Percentiles rank a stretch among this genome's conserved stretches.
Evolutionary conservation across 2,113 vertebrate species (phyloP).

Genomic region (Hemichromis elongatus): DNA sequence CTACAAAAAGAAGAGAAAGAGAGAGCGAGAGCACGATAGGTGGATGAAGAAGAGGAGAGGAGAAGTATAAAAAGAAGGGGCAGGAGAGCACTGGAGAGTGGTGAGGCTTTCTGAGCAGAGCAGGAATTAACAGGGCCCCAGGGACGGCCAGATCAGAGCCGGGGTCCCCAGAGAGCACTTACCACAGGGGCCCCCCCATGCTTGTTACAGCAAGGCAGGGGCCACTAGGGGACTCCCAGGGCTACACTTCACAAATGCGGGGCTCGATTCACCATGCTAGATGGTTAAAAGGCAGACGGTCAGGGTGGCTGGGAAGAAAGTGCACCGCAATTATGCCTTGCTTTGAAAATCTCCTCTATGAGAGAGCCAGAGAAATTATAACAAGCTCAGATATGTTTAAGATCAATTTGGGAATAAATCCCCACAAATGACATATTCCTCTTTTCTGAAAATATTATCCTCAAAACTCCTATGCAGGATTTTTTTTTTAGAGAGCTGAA

Average conservation of each 20-base stretch:
- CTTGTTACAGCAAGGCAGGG: constrained; percentile 72
- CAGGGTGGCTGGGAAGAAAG: constrained; percentile 43
- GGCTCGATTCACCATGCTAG: constrained; percentile 49
- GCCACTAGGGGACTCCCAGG: constrained; percentile 66
- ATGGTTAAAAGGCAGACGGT: constrained; percentile 60
- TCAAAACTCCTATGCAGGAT: constrained; percentile 37
- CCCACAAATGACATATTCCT: constrained; percentile 32
- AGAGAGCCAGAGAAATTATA: constrained; percentile 47
- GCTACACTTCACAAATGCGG: constrained; percentile 68
- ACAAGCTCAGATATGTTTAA: constrained; percentile 60
- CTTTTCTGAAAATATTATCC: constrained; percentile 49
- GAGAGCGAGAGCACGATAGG: background rate
- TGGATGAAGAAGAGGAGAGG: constrained; percentile 26
- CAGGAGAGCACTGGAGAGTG: constrained; percentile 61
- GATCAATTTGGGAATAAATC: constrained; percentile 66
- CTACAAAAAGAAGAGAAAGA: constrained; percentile 23
- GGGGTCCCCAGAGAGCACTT: constrained; percentile 67
- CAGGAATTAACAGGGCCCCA: constrained; percentile 72
- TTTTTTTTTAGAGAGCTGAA: constrained; percentile 33
- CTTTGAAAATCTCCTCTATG: constrained; percentile 32
- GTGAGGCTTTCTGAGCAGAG: constrained; percentile 58
- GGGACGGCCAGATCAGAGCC: constrained; percentile 61
- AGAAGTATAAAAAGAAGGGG: constrained; percentile 21
- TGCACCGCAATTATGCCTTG: constrained; percentile 52
- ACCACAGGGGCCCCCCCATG: constrained; percentile 61